Evolutionary conservation across 2,888 invertebrate species (phyloP).

Genomic region (Hydroisotoma schaefferi): DNA sequence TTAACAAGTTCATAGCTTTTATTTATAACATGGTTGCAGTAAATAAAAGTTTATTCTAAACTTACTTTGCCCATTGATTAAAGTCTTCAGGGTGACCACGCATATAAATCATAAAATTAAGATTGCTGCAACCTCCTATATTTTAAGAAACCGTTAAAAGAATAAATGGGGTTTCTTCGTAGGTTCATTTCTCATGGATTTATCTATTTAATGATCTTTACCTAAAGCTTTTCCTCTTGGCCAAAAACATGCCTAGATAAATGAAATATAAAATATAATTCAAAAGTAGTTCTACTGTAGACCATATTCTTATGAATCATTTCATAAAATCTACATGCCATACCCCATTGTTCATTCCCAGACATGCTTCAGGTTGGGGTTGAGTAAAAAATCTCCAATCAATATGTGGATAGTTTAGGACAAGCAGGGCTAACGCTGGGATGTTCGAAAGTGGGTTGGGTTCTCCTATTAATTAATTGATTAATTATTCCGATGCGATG

Average conservation of each 20-base stretch:
- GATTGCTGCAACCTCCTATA: slow-evolving; percentile 20
- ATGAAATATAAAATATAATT: slow-evolving; percentile 6
- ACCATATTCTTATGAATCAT: not conserved
- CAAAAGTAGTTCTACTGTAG: too few species aligned
- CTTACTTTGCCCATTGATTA: slow-evolving; percentile 35
- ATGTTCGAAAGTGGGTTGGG: slow-evolving; percentile 38
- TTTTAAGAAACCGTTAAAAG: slow-evolving; percentile 1
- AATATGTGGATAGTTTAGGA: slow-evolving; percentile 40
- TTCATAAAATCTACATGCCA: not conserved
- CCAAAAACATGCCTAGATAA: slow-evolving; percentile 14
- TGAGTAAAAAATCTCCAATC: slow-evolving; percentile 47
- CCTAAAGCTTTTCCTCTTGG: slow-evolving; percentile 62
- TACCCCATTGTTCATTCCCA: slow-evolving; percentile 43
- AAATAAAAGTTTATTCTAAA: not conserved
- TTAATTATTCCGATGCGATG: too few species aligned
- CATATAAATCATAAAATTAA: slow-evolving; percentile 45
- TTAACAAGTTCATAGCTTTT: too few species aligned
- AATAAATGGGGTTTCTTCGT: too few species aligned
- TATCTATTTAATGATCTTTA: too few species aligned
- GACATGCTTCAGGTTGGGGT: slow-evolving; percentile 42
- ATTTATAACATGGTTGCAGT: not conserved
- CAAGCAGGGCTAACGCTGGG: slow-evolving; percentile 42
- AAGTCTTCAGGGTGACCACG: slow-evolving; percentile 41
- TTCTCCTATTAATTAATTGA: too few species aligned
- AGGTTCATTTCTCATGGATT: too few species aligned